These are phyloP conservation scores for Cherax quadricarinatus DNA, from an alignment of 1,140 invertebrate species.

Conservation along the genomic window DNA sequence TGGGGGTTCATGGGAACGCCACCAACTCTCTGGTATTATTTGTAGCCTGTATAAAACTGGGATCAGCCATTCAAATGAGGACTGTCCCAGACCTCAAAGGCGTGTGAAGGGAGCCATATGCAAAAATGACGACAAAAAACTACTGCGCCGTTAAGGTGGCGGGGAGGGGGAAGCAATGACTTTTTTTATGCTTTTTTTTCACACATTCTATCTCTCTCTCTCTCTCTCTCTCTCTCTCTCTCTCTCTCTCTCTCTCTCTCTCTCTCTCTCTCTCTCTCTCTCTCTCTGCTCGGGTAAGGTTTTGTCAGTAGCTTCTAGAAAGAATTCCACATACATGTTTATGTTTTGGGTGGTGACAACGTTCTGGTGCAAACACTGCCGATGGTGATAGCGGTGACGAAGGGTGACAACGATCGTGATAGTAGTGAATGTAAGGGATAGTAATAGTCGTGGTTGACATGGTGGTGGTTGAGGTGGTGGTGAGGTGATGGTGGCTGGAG, in stretches of 20 bases:
- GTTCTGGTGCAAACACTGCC: neutral
- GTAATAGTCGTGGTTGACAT: slow-evolving; percentile 6
- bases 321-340: slow-evolving; percentile 30
- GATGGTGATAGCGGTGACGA: neutral
- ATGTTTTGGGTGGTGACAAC: slow-evolving; percentile 18
- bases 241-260: slow-evolving; percentile 2
- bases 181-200: slow-evolving; percentile 4
- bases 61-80: slow-evolving; percentile 62
- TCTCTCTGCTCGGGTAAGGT: neutral
- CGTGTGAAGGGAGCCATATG: slow-evolving; percentile 60
- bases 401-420: slow-evolving; percentile 1
- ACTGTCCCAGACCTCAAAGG: slow-evolving; percentile 35
- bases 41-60: slow-evolving; percentile 61
- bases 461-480: neutral
- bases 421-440: neutral
- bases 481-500: neutral
- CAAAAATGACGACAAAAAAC: slow-evolving; percentile 63
- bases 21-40: slow-evolving; percentile 47
- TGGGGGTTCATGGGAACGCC: neutral
- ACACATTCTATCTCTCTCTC: slow-evolving; percentile 16
- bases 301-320: neutral
- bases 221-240: slow-evolving; percentile 29
- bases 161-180: slow-evolving; percentile 33
- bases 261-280: slow-evolving; percentile 1
- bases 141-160: slow-evolving; percentile 42